Conservation (phyloP, 2,113 vertebrate species). For the Dipodomys stephensi region DNA sequence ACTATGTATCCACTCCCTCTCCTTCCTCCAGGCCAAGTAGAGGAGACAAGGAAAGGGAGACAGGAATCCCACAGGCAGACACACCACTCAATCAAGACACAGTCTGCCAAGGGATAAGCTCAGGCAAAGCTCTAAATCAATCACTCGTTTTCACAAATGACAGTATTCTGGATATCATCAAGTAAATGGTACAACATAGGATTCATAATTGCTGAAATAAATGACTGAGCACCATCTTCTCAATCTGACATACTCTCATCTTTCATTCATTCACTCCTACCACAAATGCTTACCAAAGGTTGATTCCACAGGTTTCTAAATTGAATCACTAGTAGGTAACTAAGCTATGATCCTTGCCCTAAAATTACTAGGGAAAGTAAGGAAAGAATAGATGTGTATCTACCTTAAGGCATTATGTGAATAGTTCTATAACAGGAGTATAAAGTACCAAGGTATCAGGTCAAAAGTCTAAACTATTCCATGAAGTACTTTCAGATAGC, state of each 20-base stretch:
- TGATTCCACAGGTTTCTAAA: not conserved
- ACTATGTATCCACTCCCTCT: not conserved
- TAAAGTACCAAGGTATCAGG: not conserved
- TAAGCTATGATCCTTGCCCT: not conserved
- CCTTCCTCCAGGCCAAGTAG: not conserved
- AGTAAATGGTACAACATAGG: accelerated
- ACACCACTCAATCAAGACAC: not conserved
- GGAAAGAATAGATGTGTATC: not conserved
- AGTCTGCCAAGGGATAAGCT: not conserved
- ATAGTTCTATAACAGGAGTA: not conserved
- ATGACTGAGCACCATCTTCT: not conserved
- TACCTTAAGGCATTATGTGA: not conserved
- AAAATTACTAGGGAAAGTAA: not conserved
- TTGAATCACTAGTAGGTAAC: not conserved
- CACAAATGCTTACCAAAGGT: not conserved
- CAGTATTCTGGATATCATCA: not conserved
- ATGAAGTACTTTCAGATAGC: not conserved
- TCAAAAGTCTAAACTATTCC: not conserved
- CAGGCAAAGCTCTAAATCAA: not conserved
- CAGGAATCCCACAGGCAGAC: not conserved
- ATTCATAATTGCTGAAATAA: not conserved
- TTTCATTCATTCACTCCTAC: not conserved
- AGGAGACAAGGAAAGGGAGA: not conserved
- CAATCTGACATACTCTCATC: not conserved
- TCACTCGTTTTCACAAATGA: not conserved